Conservation (phyloP, 2,888 invertebrate species). For the Apodemia zela region DNA sequence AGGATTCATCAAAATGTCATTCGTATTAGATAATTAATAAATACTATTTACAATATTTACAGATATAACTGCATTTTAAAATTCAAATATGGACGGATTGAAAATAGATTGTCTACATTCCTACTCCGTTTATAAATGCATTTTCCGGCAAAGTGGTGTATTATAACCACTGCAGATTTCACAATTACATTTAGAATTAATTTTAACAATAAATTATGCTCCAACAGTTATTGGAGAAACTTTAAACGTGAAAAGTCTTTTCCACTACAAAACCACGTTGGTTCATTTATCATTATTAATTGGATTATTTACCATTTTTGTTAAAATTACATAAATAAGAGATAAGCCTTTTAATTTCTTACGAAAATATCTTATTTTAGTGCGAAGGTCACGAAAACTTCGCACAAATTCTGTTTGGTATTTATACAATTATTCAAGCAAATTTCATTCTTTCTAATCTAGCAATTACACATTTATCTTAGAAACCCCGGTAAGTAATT, state of each 20-base stretch:
- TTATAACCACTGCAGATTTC: too few relatives aligned
- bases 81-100: slow-evolving; percentile 12
- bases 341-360: neutral
- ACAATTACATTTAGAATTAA: too few relatives aligned
- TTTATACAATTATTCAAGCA: neutral
- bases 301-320: neutral
- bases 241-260: too few relatives aligned
- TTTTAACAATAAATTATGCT: too few relatives aligned
- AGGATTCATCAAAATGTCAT: neutral
- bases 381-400: neutral
- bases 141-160: neutral
- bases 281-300: neutral
- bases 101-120: slow-evolving; percentile 9
- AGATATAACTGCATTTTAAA: neutral
- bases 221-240: too few relatives aligned
- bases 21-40: slow-evolving; percentile 2
- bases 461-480: too few relatives aligned
- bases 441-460: too few relatives aligned
- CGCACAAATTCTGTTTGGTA: neutral
- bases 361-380: neutral
- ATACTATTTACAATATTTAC: slow-evolving; percentile 9
- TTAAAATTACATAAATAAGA: neutral
- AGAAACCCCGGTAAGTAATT: too few relatives aligned
- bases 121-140: slow-evolving; percentile 15
- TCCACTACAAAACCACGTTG: too few relatives aligned